Evolutionary conservation across 2,797 vertebrate species (phyloP), one percentile per base, ranked within the genome.

Genomic region (Botia almorhae): DNA sequence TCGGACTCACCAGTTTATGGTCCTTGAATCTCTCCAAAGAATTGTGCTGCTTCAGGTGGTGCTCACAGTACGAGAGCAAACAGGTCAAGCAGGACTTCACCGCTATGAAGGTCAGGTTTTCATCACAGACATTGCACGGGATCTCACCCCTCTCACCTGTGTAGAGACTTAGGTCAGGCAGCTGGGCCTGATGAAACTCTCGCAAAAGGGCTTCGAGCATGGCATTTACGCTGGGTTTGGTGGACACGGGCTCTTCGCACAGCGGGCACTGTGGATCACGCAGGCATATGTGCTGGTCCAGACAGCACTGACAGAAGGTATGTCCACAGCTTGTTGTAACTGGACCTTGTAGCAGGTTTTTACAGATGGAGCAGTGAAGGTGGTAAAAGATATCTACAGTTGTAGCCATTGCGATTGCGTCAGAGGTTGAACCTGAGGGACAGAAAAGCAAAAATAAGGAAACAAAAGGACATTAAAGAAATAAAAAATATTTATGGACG

Each of bases 251-350:
- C 26, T 63, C 26, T 4, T 90, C 89, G 78, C 92, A 94, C 1
- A 90, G 76, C 0, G 91, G 91, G 26, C 92, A 93, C 2, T 4
- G 0, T 0, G 2, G 5, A 14, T 87, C 67, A 0, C 4, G n/a
- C 2, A 4, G 0, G 0, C 0, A 0, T 0, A 56, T 0, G 53
- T 56, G 63, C 1, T 10, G 0, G 0, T 50, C 0, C 13, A 93
- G 68, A 68, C 92, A 93, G 0, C 0, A 0, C 23, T 68, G 33
- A 65, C 93, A 94, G 78, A 91, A 93, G 0, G 89, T 90, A 84
- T 93, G 93, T n/a, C 91, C 92, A 63, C 91, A 93, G 1, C 4
- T 0, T 1, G 87, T 90, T 0, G 90, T 92, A 81, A 93, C 90
- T 0, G 92, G 93, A 0, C 91, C 23, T 0, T 0, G 0, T 16